phyloP scores from a whole-genome alignment of 2,888 invertebrate genomes.

The Chrysomela aeneicollis region DNA sequence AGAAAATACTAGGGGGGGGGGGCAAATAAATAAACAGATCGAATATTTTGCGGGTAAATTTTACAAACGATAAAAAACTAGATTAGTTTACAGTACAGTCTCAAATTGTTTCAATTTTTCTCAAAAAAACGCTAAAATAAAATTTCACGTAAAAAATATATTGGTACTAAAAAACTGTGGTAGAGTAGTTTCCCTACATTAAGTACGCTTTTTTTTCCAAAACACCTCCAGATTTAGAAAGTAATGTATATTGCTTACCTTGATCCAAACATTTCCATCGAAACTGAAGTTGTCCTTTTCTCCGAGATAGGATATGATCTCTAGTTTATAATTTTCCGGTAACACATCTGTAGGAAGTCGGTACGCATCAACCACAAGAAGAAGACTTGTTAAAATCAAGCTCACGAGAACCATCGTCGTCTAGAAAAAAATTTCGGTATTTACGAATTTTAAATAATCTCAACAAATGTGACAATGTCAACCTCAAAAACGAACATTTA shows the following conservation, averaged over 20 bases:
- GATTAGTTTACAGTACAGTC: too few species aligned
- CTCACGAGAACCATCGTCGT: slow-evolving; percentile 32
- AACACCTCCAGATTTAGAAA: not conserved
- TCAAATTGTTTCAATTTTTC: too few species aligned
- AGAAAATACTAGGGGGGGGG: too few species aligned
- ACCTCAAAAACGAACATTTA: not conserved
- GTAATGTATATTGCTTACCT: slow-evolving; percentile 61
- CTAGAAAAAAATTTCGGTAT: slow-evolving; percentile 27
- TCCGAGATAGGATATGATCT: slow-evolving; percentile 60
- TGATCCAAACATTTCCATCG: slow-evolving; percentile 67
- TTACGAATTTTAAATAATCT: not conserved
- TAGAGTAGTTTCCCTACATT: too few species aligned
- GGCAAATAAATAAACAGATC: too few species aligned
- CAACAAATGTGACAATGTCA: not conserved
- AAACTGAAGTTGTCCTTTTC: slow-evolving; percentile 66
- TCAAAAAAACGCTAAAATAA: too few species aligned
- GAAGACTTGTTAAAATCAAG: slow-evolving; percentile 33
- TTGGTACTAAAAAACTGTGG: too few species aligned
- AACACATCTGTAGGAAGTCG: slow-evolving; percentile 58
- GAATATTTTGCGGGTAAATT: too few species aligned
- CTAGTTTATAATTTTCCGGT: slow-evolving; percentile 60
- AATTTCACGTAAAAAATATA: too few species aligned
- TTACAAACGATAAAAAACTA: too few species aligned
- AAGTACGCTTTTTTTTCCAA: too few species aligned
- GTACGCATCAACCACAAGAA: slow-evolving; percentile 45